phyloP scores from a whole-genome alignment of 2,113 vertebrate species.

The Pygoscelis antarcticus region DNA sequence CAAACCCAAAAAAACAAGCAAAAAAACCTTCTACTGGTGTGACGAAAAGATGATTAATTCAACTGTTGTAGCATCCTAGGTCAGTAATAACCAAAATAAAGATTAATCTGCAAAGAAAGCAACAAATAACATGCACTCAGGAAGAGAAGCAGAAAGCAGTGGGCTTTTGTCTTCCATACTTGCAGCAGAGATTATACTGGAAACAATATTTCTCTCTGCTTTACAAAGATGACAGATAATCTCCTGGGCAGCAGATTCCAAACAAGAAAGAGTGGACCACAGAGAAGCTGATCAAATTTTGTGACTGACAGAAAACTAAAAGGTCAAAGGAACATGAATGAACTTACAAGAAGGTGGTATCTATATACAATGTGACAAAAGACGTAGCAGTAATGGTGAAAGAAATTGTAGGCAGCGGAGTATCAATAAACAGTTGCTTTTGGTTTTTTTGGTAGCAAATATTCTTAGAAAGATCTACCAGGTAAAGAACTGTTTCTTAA shows the following conservation, averaged over 20 bases:
- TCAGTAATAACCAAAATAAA: neutral
- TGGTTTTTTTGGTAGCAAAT: neutral
- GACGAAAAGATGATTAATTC: neutral
- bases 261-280: neutral
- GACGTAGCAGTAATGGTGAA: neutral
- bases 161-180: neutral
- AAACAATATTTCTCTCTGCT: neutral
- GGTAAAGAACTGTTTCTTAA: neutral
- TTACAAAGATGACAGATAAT: neutral
- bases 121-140: neutral
- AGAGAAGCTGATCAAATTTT: neutral
- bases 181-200: neutral
- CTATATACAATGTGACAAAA: neutral
- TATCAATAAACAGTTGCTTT: neutral
- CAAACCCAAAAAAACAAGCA: neutral
- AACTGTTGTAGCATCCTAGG: neutral
- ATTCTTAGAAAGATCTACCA: neutral
- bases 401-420: neutral
- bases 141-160: neutral
- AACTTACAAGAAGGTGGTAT: neutral
- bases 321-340: neutral
- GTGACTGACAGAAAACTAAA: neutral
- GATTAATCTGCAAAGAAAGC: neutral
- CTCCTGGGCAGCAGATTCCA: neutral
- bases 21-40: rapidly evolving